Evolutionary conservation across 37 sponge, comb jelly and placozoan species (phyloP), one percentile per base, ranked within the genome.

Genomic region (Chondrilla cf. caribensis): DNA sequence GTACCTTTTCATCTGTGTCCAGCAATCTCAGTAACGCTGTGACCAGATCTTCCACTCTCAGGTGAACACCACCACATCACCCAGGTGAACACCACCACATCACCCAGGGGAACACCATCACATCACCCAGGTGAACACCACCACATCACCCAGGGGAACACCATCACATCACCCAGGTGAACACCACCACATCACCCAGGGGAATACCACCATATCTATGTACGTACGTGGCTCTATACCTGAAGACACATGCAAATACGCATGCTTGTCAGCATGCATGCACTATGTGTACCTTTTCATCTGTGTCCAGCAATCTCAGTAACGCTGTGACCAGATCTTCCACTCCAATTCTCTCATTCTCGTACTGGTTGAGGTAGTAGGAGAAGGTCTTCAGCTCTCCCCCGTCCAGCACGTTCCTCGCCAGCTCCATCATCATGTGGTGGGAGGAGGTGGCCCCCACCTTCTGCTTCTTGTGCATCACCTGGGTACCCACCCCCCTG

Each of bases 1-100:
- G 36, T 62, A 86, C 94, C 86, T 93, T 93, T 54, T 90, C 88
- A n/a, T 68, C 58, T n/a, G 88, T 87, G 73, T 89, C 79, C 25
- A 93, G 78, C 39, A 93, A 38, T 9, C 84, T 37, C 37, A 89
- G 70, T 31, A 93, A 60, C 47, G 83, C 87, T 3, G 70, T 70
- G 24, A 83, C 86, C 67, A 93, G 58, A 36, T 89, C 83, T 0
- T 90, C 85, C 24, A 93, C 94, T n/a, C 81, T n/a, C n/a, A n/a
- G n/a, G n/a, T n/a, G n/a, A n/a, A n/a, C n/a, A n/a, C n/a, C n/a
- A n/a, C n/a, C n/a, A n/a, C n/a, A n/a, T n/a, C n/a, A n/a, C n/a
- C n/a, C n/a, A n/a, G n/a, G n/a, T n/a, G n/a, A n/a, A n/a, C n/a
- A n/a, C n/a, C n/a, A n/a, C n/a, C n/a, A n/a, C n/a, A n/a, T n/a